phyloP scores from a whole-genome alignment of 2,797 vertebrate species.

The Typhlichthys subterraneus region DNA sequence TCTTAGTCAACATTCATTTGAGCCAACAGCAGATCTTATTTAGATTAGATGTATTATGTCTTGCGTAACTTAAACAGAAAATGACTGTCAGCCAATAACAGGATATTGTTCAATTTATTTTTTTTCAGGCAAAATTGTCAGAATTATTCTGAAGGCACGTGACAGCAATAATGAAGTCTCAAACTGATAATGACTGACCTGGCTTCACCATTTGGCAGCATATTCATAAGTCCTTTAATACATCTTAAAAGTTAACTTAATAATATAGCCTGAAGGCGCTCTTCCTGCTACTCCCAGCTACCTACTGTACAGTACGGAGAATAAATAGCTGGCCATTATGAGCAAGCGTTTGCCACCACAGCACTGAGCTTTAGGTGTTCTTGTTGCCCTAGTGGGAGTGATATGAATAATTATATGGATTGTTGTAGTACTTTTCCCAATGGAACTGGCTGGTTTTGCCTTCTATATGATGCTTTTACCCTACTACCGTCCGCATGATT shows the following conservation, averaged over 20 bases:
- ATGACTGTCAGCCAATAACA: no score
- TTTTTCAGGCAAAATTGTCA: constrained; percentile 29
- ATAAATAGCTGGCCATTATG: not conserved
- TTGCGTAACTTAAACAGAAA: no score
- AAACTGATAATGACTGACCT: constrained; percentile 36
- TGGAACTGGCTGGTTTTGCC: constrained; percentile 37
- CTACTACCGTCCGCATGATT: constrained; percentile 45
- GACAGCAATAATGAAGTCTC: constrained; percentile 14
- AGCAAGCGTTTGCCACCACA: constrained; percentile 41
- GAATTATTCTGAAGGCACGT: not conserved
- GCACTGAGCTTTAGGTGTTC: constrained; percentile 44
- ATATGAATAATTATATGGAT: constrained; percentile 60
- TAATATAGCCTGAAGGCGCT: not conserved
- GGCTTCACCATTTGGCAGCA: constrained; percentile 26
- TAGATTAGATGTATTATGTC: no score
- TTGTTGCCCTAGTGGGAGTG: constrained; percentile 41
- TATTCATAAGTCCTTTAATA: constrained; percentile 9
- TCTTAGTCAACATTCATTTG: no score
- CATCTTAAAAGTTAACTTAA: constrained; percentile 25
- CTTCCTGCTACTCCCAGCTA: not conserved
- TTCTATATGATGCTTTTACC: constrained; percentile 53
- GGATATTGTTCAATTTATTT: constrained; percentile 25
- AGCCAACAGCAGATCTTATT: no score
- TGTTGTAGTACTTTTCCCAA: constrained; percentile 7
- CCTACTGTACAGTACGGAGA: constrained; percentile 5